Evolutionary conservation across 35 echinoderm and acorn worm genomes (phyloP), one percentile per base, ranked within the genome.

Genomic region (Nesometra sesokonis): DNA sequence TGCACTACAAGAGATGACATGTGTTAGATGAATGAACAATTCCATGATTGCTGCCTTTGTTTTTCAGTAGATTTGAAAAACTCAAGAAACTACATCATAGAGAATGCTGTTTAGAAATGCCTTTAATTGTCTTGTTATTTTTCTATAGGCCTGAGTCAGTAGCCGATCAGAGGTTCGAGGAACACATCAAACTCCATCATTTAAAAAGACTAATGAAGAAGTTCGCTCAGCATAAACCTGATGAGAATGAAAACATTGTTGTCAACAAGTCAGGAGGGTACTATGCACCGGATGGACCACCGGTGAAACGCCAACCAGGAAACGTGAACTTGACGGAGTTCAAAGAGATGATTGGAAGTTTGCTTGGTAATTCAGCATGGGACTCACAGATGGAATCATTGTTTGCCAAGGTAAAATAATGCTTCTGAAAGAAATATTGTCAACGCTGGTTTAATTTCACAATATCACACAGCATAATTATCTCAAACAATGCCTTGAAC

Each of bases 151-250:
- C 36, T 80, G 86, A 0, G 86, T 80, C 36, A 46, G 36, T 19
- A 21, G 34, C 11, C 36, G 77, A 31, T 77, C 80, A 21, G 80
- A 36, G 34, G 36, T 97, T 97, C 82, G 95, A 97, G 57, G 95
- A 97, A 46, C 87, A 91, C n/a, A 93, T 97, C 32, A 94, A 97
- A n/a, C 92, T 97, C 0, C 88, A 93, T 77, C 95, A 97, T 84
- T 85, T 97, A 27, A 92, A 97, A 81, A 87, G 67, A 84, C 80
- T 97, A 78, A 97, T 97, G 95, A 37, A 37, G 36, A 86, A 87
- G 87, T 97, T 97, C 82, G 90, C 86, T 38, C 47, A 36, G 23
- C 95, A 97, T 40, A 33, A 88, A 46, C 95, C 95, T 7, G 38
- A 43, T 43, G 38, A 43, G 38, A 43, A 43, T 43, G 38, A 43